These are phyloP conservation scores for Cariama cristata DNA, from an alignment of 2,113 vertebrate species.

Conservation along the genomic window DNA sequence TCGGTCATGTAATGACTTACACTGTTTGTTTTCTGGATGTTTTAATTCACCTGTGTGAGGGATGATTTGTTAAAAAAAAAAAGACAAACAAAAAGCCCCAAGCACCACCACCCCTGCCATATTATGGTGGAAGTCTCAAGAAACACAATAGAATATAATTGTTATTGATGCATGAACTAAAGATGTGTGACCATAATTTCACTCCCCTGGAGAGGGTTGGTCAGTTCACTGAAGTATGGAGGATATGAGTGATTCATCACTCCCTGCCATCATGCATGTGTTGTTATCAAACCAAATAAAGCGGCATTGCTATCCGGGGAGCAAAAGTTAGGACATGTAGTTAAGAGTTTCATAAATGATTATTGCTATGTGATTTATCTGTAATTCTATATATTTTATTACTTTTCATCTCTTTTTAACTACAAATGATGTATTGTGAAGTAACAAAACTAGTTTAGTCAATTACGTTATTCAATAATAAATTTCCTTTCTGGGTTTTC, in stretches of 20 bases:
- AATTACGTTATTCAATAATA: slow-evolving; percentile 11
- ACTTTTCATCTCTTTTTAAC: slow-evolving; percentile 18
- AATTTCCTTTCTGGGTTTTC: neutral
- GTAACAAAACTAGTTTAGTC: neutral
- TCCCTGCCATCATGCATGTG: slow-evolving; percentile 13
- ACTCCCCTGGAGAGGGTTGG: slow-evolving; percentile 29
- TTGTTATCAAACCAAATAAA: slow-evolving; percentile 80
- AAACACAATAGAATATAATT: slow-evolving; percentile 49
- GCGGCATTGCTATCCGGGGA: slow-evolving; percentile 75
- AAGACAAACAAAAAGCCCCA: neutral
- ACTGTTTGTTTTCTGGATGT: neutral
- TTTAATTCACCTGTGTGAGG: neutral
- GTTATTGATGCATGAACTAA: slow-evolving; percentile 34
- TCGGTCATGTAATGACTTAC: neutral
- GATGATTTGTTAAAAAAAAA: neutral
- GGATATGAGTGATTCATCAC: slow-evolving; percentile 57
- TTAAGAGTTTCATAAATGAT: slow-evolving; percentile 77
- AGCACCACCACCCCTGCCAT: neutral
- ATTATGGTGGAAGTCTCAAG: neutral
- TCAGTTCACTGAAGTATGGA: slow-evolving; percentile 48
- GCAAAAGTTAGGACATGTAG: slow-evolving; percentile 67
- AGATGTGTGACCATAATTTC: slow-evolving; percentile 46
- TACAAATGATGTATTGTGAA: neutral
- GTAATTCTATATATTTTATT: slow-evolving; percentile 43
- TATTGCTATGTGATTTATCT: slow-evolving; percentile 61